These are phyloP conservation scores for Anoplopoma fimbria DNA, from an alignment of 2,113 vertebrate species.

Conservation along the genomic window DNA sequence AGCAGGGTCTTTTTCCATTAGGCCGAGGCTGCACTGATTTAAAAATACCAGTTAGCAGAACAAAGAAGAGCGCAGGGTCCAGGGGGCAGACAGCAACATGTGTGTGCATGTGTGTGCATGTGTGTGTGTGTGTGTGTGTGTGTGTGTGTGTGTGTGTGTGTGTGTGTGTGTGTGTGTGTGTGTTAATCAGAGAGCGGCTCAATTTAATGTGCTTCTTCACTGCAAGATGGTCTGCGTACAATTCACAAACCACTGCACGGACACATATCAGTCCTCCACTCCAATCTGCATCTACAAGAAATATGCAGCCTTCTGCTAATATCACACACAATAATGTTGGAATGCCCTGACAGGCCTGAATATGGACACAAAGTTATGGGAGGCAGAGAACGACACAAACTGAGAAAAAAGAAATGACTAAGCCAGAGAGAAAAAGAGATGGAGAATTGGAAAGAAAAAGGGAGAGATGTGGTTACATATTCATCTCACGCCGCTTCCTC, in stretches of 20 bases:
- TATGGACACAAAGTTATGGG: slow-evolving; percentile 5
- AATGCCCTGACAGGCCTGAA: neutral
- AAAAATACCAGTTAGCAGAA: slow-evolving; percentile 53
- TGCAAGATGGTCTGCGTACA: neutral
- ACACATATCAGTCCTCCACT: neutral
- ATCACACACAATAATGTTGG: slow-evolving; percentile 22
- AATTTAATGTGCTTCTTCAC: neutral
- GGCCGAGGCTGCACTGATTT: slow-evolving; percentile 38
- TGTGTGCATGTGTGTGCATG: slow-evolving; percentile 24
- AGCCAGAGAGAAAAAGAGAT: slow-evolving; percentile 2
- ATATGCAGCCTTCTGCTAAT: slow-evolving; percentile 2
- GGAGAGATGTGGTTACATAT: slow-evolving; percentile 64
- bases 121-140: slow-evolving; percentile 9
- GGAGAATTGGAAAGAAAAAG: slow-evolving; percentile 16
- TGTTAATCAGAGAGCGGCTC: slow-evolving; percentile 3
- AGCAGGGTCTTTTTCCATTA: slow-evolving; percentile 57
- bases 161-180: neutral
- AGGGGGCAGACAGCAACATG: slow-evolving; percentile 52
- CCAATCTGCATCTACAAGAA: slow-evolving; percentile 13
- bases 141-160: slow-evolving; percentile 4
- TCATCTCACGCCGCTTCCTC: slow-evolving; percentile 68
- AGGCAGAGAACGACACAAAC: neutral
- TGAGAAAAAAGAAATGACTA: slow-evolving; percentile 5
- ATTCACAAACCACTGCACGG: neutral
- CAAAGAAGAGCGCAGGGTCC: slow-evolving; percentile 32